A percentile compares a stretch with the other conserved stretches of the same genome.
These are phyloP conservation scores for Sycophila texana DNA, from an alignment of 2,888 invertebrate species.

Conservation along the genomic window DNA sequence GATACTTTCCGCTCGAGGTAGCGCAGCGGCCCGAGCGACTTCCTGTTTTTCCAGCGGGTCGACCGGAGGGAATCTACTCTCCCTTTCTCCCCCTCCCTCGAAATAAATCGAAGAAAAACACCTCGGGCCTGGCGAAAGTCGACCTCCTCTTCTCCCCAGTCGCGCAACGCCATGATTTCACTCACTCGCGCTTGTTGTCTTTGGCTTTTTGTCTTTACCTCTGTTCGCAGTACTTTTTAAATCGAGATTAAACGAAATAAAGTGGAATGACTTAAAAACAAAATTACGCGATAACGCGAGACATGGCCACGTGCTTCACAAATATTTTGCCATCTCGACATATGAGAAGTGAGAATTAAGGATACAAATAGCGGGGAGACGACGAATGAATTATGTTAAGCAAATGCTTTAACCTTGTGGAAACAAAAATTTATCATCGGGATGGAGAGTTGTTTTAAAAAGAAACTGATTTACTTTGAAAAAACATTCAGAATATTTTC, in stretches of 20 bases:
- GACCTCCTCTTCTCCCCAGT: not conserved
- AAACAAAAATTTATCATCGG: too few relatives aligned
- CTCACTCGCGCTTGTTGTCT: conserved; percentile 10
- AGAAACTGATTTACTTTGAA: too few relatives aligned
- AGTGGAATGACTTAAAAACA: not conserved
- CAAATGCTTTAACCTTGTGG: too few relatives aligned
- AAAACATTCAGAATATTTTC: too few relatives aligned
- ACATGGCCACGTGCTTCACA: too few relatives aligned
- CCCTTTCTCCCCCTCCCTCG: not conserved
- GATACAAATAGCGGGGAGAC: too few relatives aligned
- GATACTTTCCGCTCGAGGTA: conserved; percentile 34
- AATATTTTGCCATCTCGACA: too few relatives aligned
- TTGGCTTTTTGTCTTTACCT: not conserved
- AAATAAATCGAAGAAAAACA: conserved; percentile 51
- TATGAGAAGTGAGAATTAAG: too few relatives aligned
- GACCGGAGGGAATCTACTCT: conserved; percentile 2
- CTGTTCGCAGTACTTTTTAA: not conserved
- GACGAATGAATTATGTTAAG: too few relatives aligned
- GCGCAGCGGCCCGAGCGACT: not conserved
- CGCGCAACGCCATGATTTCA: conserved; percentile 9
- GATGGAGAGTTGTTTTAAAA: too few relatives aligned
- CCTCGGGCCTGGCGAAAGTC: conserved; percentile 7
- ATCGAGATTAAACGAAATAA: not conserved
- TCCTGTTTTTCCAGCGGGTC: conserved; percentile 33
- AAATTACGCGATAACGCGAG: too few relatives aligned